Conservation (phyloP, 2,797 vertebrate species). For the Leucoraja ocellata region DNA sequence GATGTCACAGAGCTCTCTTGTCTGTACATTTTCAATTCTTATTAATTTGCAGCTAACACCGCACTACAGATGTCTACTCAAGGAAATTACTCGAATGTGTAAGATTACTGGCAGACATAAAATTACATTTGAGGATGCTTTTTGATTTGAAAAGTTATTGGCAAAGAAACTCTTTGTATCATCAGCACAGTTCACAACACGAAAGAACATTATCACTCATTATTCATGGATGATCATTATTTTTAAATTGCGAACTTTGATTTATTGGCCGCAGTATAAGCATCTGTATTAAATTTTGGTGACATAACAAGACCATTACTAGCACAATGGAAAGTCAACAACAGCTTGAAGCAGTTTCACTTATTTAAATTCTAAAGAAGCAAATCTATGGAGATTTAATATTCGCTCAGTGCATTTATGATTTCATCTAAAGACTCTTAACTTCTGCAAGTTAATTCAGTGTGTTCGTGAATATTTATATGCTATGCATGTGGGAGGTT, state of each 20-base stretch:
- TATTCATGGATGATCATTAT: constrained; percentile 10
- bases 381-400: neutral
- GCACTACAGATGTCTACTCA: constrained; percentile 9
- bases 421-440: neutral
- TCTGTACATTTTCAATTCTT: constrained; percentile 17
- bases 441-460: neutral
- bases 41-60: constrained; percentile 24
- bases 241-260: neutral
- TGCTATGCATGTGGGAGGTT: neutral
- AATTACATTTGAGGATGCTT: constrained; percentile 1
- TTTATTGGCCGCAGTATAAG: neutral
- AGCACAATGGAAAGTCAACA: neutral
- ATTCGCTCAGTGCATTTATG: neutral
- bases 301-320: neutral
- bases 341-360: neutral
- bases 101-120: neutral
- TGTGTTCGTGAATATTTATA: neutral
- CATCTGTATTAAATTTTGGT: neutral
- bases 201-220: neutral
- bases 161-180: neutral
- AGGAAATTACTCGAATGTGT: constrained; percentile 22
- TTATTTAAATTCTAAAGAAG: constrained; percentile 5
- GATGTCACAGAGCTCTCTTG: constrained; percentile 30
- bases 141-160: neutral
- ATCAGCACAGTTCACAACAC: neutral